A percentile compares a stretch with the other conserved stretches of the same genome.
Evolutionary conservation across 2,113 vertebrate genomes (phyloP).

Genomic region (Laterallus jamaicensis): DNA sequence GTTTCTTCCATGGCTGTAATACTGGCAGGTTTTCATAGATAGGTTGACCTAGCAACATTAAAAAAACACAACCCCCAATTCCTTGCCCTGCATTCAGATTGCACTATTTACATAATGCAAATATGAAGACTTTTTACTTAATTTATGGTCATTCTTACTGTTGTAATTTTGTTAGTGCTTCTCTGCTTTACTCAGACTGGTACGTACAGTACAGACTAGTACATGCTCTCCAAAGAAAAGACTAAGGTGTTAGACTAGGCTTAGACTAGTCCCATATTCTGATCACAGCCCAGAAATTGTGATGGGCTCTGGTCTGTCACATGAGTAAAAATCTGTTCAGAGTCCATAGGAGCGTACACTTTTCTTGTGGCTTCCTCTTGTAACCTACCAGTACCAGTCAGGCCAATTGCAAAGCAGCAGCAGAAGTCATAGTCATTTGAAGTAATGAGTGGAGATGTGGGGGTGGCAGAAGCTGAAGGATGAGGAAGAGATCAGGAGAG

Average conservation of each 20-base stretch:
- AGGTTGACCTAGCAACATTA: not conserved
- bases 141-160: not conserved
- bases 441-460: not conserved
- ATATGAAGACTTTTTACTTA: not conserved
- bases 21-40: not conserved
- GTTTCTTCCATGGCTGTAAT: not conserved
- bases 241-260: not conserved
- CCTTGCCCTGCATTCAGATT: not conserved
- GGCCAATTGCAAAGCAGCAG: not conserved
- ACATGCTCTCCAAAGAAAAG: not conserved
- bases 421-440: not conserved
- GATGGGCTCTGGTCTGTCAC: not conserved
- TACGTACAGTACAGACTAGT: too few species aligned
- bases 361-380: not conserved
- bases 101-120: not conserved
- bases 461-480: not conserved
- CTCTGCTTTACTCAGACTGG: not conserved
- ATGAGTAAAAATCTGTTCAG: not conserved
- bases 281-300: not conserved
- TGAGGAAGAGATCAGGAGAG: not conserved
- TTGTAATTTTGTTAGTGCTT: not conserved
- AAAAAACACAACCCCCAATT: not conserved
- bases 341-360: not conserved
- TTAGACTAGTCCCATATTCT: not conserved
- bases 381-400: not conserved